Base-by-base conservation (phyloP, 2,888 invertebrate species). In the Heliconius erato region DNA sequence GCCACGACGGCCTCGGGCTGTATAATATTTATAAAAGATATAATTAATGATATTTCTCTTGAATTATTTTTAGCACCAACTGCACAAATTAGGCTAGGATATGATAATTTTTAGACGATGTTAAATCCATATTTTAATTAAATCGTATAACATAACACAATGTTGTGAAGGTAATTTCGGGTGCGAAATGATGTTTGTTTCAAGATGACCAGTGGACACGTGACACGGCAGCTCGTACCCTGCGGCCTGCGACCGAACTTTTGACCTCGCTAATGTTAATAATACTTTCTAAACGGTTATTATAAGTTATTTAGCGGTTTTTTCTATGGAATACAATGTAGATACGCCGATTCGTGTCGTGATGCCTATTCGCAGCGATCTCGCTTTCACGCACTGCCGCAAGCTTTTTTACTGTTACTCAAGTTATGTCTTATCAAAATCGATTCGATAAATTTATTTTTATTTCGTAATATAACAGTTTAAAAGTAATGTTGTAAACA, bases 261-360 rank as follows among this genome's bases (percentile, higher is more conserved):
- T 84, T 85, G 91, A 91, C 89, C 88, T 86, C 88, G 88, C 89
- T 91, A 90, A 91, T 91, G 89, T 90, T 90, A 89, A 82, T 84
- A 86, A 82, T 84, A 91, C 94, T 94, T 94, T 94, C 94, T 93
- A 93, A 93, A 91, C 88, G 87, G 88, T 91, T 91, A 91, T 91
- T 91, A 91, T 88, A 87, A 89, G 83, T 83, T 83, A 79, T 88
- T 90, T 89, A 89, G 88, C 81, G 81, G 84, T 85, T 84, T 86
- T 86, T 79, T 67, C 59, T 80, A 32, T 74, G 49, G 81, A 84
- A 82, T 83, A 74, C 82, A 82, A 84, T 85, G 87, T 85, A 85
- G 81, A 86, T 87, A 84, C 72, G 44, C 14, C 85, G 85, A 85
- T 85, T 89, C 90, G 90, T 92, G 92, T 91, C 91, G 91, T 87